These are phyloP conservation scores for Plagodis dolabraria DNA, from an alignment of 2,888 invertebrate species.

Conservation along the genomic window DNA sequence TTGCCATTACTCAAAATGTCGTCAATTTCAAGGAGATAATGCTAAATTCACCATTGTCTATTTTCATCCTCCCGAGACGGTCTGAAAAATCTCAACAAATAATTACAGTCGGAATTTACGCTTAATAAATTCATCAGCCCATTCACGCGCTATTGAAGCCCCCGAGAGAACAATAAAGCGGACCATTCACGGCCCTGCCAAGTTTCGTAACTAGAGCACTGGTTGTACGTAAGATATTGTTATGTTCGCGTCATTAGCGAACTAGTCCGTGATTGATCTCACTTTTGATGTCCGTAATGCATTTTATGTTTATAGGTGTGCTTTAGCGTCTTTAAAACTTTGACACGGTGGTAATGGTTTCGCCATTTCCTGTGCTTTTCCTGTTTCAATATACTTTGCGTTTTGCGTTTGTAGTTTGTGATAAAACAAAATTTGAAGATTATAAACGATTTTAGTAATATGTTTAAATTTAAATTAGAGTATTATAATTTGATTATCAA, in stretches of 20 bases:
- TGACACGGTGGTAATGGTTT: neutral
- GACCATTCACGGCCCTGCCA: slow-evolving; percentile 25
- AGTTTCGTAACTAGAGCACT: slow-evolving; percentile 23
- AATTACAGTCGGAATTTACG: slow-evolving; percentile 17
- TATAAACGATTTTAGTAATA: too few relatives aligned
- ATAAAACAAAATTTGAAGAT: too few relatives aligned
- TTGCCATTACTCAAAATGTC: too few relatives aligned
- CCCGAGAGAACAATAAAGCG: slow-evolving; percentile 29
- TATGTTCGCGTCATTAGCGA: slow-evolving; percentile 9
- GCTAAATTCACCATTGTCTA: neutral
- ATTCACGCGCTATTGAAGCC: slow-evolving; percentile 21
- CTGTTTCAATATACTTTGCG: too few relatives aligned
- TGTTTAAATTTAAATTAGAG: too few relatives aligned
- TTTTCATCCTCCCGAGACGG: slow-evolving; percentile 6
- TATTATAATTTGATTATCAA: too few relatives aligned
- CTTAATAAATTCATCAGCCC: slow-evolving; percentile 24
- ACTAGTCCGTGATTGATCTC: slow-evolving; percentile 22
- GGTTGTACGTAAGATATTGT: slow-evolving; percentile 12
- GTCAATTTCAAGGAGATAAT: too few relatives aligned
- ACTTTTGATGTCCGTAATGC: slow-evolving; percentile 3
- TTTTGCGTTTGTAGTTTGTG: too few relatives aligned
- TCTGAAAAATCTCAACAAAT: slow-evolving; percentile 20
- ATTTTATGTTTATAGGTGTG: slow-evolving; percentile 4
- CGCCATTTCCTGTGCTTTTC: too few relatives aligned
- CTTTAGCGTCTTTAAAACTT: neutral